Conservation (phyloP, 1,140 invertebrate genomes). For the Drosophila kanapiae region DNA sequence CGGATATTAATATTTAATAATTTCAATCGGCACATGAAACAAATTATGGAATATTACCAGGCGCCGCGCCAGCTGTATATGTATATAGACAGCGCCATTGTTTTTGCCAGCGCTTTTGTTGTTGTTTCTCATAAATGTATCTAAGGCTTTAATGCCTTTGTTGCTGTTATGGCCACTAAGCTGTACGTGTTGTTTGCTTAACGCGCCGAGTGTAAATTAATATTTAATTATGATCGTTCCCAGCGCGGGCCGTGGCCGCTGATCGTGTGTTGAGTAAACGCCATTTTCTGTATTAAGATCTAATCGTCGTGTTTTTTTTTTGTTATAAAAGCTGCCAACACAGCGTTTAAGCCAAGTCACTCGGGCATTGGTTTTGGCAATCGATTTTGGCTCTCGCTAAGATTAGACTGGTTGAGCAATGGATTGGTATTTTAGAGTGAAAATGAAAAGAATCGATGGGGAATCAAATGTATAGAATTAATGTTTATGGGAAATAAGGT, state of each 20-base stretch:
- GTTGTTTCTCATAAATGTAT: slow-evolving; percentile 4
- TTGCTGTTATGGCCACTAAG: slow-evolving; percentile 39
- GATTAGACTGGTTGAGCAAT: slow-evolving; percentile 32
- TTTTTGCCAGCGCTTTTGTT: slow-evolving; percentile 8
- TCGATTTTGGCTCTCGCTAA: slow-evolving; percentile 24
- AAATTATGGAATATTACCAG: slow-evolving; percentile 68
- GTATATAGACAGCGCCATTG: slow-evolving; percentile 35
- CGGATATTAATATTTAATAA: slow-evolving; percentile 74
- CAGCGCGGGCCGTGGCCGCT: slow-evolving; percentile 15
- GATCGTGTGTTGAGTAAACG: slow-evolving; percentile 61
- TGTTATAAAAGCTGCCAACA: slow-evolving; percentile 54
- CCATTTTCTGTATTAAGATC: slow-evolving; percentile 71
- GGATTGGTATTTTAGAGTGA: not conserved
- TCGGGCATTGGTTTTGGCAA: slow-evolving; percentile 34
- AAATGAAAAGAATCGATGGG: not conserved
- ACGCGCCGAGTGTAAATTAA: slow-evolving; percentile 78
- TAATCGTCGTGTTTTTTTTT: slow-evolving; percentile 54
- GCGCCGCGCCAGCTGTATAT: slow-evolving; percentile 38
- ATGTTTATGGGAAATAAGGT: too few relatives aligned
- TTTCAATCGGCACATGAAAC: slow-evolving; percentile 67
- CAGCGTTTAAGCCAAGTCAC: slow-evolving; percentile 41
- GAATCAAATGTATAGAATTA: not conserved
- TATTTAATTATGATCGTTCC: slow-evolving; percentile 79
- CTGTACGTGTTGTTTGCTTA: slow-evolving; percentile 78
- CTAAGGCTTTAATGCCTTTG: slow-evolving; percentile 4